These are phyloP conservation scores for Arvicola amphibius DNA, from an alignment of 2,797 vertebrate genomes.

Conservation along the genomic window DNA sequence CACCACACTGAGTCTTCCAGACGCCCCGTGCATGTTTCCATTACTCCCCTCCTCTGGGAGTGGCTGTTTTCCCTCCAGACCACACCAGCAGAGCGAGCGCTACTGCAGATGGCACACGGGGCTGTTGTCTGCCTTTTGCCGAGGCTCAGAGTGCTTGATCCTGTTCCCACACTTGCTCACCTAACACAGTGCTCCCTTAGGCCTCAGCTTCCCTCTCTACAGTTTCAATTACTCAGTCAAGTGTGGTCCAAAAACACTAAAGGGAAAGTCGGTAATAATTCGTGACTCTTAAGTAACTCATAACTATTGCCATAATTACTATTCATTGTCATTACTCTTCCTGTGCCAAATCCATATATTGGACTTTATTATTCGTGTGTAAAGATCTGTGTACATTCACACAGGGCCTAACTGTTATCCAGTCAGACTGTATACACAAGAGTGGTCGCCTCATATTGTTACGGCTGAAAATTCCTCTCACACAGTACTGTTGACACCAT, in stretches of 20 bases:
- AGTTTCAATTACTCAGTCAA: neutral
- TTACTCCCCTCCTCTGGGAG: neutral
- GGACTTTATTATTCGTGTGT: neutral
- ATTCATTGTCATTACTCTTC: neutral
- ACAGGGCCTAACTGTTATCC: neutral
- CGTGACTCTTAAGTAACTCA: neutral
- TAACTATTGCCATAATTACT: neutral
- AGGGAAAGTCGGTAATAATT: neutral
- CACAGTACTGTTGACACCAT: neutral
- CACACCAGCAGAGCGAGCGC: neutral
- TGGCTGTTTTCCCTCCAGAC: neutral
- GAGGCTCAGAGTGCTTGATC: neutral
- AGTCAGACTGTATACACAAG: neutral
- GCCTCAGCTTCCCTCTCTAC: neutral
- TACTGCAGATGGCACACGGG: neutral
- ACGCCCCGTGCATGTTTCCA: neutral
- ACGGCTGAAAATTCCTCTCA: neutral
- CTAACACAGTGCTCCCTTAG: neutral
- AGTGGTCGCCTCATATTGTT: neutral
- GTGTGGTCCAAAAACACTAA: neutral
- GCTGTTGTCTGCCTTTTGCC: neutral
- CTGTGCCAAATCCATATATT: neutral
- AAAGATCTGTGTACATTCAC: neutral
- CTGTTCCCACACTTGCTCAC: neutral
- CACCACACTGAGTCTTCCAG: neutral